Percentiles rank a stretch among this genome's conserved stretches.
Conservation (phyloP, 2,888 invertebrate genomes). For the Agrypnus murinus region DNA sequence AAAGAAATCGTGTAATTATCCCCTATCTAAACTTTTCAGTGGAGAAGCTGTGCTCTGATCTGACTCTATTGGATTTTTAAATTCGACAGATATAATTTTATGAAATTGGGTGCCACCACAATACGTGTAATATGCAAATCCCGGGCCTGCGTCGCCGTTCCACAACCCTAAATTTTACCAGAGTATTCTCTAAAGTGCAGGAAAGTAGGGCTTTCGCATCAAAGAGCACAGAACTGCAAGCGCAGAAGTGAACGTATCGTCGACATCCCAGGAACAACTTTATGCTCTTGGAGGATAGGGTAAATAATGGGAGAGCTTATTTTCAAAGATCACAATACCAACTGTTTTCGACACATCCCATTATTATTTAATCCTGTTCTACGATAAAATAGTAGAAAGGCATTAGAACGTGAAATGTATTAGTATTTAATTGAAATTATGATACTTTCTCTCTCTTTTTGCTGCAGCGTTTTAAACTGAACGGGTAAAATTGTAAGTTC, state of each 20-base stretch:
- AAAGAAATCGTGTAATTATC: too few species aligned
- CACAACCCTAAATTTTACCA: constrained; percentile 18
- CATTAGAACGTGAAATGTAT: constrained; percentile 21
- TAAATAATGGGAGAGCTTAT: constrained; percentile 4
- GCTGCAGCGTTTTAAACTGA: background rate
- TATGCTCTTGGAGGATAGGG: constrained; percentile 21
- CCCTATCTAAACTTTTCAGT: too few species aligned
- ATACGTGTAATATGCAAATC: too few species aligned
- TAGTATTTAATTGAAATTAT: background rate
- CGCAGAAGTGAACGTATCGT: constrained; percentile 1
- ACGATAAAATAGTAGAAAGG: constrained; percentile 14
- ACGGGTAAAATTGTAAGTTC: background rate
- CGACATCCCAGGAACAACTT: constrained; percentile 9
- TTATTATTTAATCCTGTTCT: constrained; percentile 19
- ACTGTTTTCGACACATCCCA: constrained; percentile 23
- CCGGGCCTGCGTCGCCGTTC: background rate
- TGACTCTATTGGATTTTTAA: too few species aligned
- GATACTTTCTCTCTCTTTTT: background rate
- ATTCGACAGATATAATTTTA: too few species aligned
- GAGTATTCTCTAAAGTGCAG: constrained; percentile 21
- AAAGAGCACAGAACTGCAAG: constrained; percentile 14
- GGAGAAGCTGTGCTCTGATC: too few species aligned
- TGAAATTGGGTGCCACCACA: too few species aligned
- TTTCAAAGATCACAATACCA: background rate
- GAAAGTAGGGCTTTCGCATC: constrained; percentile 8